phyloP scores from a whole-genome alignment of 1,140 invertebrate genomes.

The Hylaeus volcanicus region DNA sequence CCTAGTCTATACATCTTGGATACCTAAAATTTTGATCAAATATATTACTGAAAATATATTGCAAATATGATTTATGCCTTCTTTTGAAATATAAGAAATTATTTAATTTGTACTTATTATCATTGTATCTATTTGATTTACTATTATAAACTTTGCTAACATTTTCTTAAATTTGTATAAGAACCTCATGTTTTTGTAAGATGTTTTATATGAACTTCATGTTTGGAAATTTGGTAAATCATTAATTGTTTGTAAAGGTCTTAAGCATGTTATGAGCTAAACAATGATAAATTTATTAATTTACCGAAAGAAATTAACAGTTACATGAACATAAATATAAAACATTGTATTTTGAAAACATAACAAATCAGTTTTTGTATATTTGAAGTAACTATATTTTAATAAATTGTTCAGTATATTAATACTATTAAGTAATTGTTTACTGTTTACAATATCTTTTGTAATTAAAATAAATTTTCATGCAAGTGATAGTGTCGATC shows the following conservation, averaged over 20 bases:
- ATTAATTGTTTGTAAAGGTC: neutral
- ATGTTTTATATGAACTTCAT: neutral
- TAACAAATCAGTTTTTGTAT: neutral
- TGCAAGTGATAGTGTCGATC: neutral
- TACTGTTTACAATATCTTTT: neutral
- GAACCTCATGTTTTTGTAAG: no score
- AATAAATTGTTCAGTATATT: neutral
- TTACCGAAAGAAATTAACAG: neutral
- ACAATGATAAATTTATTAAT: neutral
- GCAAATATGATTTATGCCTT: slow-evolving; percentile 4
- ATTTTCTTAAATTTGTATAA: neutral
- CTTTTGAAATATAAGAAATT: neutral
- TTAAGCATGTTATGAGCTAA: neutral
- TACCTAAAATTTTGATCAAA: neutral
- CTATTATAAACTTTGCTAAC: neutral
- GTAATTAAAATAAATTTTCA: slow-evolving; percentile 13
- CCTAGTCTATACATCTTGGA: neutral
- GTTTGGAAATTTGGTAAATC: neutral
- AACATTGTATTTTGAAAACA: neutral
- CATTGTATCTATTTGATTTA: neutral
- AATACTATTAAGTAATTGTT: neutral
- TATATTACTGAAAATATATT: neutral
- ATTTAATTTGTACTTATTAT: neutral
- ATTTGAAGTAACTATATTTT: neutral
- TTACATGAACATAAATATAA: neutral